Evolutionary conservation across 2,797 vertebrate genomes (phyloP), one percentile per base, ranked within the genome.

Genomic region (Semotilus atromaculatus): DNA sequence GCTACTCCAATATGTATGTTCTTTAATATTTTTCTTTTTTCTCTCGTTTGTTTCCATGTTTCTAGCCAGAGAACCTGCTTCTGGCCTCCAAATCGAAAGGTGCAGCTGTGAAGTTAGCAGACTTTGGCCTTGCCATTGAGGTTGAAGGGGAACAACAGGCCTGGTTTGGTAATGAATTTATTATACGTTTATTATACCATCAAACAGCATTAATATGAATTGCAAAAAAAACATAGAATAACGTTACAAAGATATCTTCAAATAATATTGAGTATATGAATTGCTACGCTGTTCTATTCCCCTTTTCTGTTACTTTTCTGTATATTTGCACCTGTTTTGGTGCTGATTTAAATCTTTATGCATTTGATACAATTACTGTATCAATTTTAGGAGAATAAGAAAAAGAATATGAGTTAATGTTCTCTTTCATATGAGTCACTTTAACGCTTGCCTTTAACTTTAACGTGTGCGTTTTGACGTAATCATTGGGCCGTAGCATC

Each of bases 61-160:
- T 82, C 67, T 93, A 99, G 98, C 98, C 98, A 0, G 98, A 99
- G 93, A 99, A 99, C 88, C 94, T 99, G 74, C 92, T 99, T 62
- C 85, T 99, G 89, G 98, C 98, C 29, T 99, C 97, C 71, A 99
- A 99, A 90, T 96, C 97, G 48, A 99, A 99, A 93, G 98, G 98
- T 0, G 98, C 98, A 0, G 98, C 98, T 0, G 98, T 99, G 89
- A 99, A 99, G 89, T 92, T 99, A 91, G 98, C 98, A 0, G 98
- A 99, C 92, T 99, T 99, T 0, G 98, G 98, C 58, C 94, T 99
- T 1, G 98, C 98, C 90, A 99, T 99, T 0, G 98, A 99, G 91
- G 98, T 99, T 91, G 97, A 99, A 87, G 98, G 97, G 11, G 98
- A 99, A 38, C 98, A 99, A 91, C 98, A 99, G 92, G 98, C 98